These are phyloP conservation scores for Hemitrygon akajei DNA, from an alignment of 2,797 vertebrate genomes.

Conservation along the genomic window DNA sequence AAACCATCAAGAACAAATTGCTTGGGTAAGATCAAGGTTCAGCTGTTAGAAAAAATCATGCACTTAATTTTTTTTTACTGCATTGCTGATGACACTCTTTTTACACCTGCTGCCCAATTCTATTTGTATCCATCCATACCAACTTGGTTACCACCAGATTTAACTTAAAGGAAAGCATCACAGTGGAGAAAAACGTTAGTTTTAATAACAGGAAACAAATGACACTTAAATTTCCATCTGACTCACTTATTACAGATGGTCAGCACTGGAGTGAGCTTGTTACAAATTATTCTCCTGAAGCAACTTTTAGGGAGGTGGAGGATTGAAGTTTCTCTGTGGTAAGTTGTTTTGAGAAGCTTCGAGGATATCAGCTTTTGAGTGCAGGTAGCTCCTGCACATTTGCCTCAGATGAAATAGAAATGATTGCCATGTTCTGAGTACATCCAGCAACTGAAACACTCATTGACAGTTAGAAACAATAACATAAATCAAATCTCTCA, in stretches of 20 bases:
- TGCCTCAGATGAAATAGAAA: no score
- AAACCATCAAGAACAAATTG: conserved; percentile 5
- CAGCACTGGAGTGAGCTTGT: not conserved
- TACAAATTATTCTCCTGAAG: not conserved
- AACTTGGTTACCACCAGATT: not conserved
- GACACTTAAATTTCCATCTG: not conserved
- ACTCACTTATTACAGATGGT: not conserved
- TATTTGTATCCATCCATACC: not conserved
- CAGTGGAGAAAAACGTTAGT: not conserved
- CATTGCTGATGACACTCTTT: not conserved
- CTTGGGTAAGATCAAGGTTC: not conserved
- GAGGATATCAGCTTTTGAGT: no score
- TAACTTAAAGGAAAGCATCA: not conserved
- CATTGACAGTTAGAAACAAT: no score
- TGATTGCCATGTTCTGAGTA: no score
- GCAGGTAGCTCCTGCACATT: no score
- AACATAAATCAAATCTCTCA: no score
- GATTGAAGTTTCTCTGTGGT: no score
- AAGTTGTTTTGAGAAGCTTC: no score
- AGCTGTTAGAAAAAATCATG: not conserved
- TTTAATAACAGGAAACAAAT: not conserved
- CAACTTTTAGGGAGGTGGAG: no score
- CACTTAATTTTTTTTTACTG: not conserved
- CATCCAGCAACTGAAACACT: no score
- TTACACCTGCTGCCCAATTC: not conserved